These are phyloP conservation scores for Hemiscyllium ocellatum DNA, from an alignment of 2,113 vertebrate species.

Conservation along the genomic window DNA sequence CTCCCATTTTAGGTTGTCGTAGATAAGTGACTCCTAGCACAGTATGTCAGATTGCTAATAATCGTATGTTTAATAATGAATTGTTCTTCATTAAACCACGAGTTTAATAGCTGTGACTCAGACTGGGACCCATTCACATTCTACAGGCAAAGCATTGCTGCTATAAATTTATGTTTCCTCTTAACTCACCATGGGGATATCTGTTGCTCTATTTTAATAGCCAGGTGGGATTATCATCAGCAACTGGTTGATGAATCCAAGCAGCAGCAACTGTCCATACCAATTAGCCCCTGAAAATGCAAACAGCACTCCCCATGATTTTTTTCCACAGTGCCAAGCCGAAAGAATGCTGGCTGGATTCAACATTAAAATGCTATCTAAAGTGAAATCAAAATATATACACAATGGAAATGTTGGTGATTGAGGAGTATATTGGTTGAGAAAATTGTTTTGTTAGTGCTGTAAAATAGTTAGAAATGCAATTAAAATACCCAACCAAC, in stretches of 20 bases:
- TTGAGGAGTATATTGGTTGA: not conserved
- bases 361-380: not conserved
- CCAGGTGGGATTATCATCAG: not conserved
- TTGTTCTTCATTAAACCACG: no score
- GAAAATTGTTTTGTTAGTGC: not conserved
- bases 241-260: not conserved
- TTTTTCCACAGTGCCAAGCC: not conserved
- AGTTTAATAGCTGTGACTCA: no score
- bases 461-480: not conserved
- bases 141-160: no score
- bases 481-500: not conserved
- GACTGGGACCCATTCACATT: no score
- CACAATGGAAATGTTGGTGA: not conserved
- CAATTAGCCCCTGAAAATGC: not conserved
- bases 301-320: not conserved
- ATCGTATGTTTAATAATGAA: no score
- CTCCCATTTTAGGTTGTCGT: no score
- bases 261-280: not conserved
- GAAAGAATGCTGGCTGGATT: not conserved
- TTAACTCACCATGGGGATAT: no score
- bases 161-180: no score
- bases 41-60: no score
- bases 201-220: no score
- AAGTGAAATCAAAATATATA: not conserved
- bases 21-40: no score